Conservation (phyloP, 2,888 invertebrate genomes). For the Torymus aiolomorphi region DNA sequence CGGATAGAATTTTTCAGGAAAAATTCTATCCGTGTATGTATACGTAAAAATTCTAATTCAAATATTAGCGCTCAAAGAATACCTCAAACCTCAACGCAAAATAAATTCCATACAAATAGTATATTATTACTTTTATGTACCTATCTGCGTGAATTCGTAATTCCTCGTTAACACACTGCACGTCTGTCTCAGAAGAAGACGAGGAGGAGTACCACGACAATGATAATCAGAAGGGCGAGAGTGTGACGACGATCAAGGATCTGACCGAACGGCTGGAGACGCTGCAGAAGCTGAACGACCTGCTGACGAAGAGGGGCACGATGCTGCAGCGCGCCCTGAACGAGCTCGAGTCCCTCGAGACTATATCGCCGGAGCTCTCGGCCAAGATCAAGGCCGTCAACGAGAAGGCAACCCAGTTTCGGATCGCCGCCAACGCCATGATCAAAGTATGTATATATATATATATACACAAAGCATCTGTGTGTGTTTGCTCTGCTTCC, state of each 20-base stretch:
- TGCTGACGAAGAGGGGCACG: conserved; percentile 91
- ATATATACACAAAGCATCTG: conserved; percentile 60
- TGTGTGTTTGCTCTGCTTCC: no score
- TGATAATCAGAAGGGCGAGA: conserved; percentile 76
- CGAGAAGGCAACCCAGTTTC: conserved; percentile 95
- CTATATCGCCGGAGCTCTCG: conserved; percentile 79
- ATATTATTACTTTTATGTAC: no score
- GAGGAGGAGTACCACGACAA: conserved; percentile 75
- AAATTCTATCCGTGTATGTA: no score
- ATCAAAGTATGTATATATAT: conserved; percentile 83
- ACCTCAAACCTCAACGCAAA: no score
- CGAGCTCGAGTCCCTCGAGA: conserved; percentile 84
- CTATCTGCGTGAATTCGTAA: no score
- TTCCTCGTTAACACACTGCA: neutral
- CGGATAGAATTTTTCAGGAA: no score
- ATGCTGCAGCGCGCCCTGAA: conserved; percentile 88
- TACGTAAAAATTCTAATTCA: no score
- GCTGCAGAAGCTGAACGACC: conserved; percentile 92
- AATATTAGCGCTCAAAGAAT: no score
- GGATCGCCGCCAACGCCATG: conserved; percentile 97
- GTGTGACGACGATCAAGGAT: conserved; percentile 82
- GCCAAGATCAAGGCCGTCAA: conserved; percentile 91
- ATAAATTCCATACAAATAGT: no score
- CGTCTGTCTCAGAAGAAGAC: conserved; percentile 62
- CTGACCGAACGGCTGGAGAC: conserved; percentile 90